phyloP scores from a whole-genome alignment of 2,888 invertebrate genomes.

The Dasysyrphus albostriatus region DNA sequence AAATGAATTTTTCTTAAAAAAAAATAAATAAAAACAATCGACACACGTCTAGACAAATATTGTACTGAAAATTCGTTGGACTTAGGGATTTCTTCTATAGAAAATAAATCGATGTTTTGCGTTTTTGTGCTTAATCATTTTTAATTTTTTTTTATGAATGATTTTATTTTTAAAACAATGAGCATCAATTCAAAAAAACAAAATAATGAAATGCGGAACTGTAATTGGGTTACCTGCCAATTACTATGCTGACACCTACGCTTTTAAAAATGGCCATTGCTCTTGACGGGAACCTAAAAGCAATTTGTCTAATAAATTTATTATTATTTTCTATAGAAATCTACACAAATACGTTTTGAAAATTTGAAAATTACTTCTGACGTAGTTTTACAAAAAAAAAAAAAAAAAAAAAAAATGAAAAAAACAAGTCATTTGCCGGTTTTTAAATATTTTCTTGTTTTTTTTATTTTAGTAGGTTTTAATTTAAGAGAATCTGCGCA shows the following conservation, averaged over 20 bases:
- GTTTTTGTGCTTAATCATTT: neutral
- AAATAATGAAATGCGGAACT: conserved; percentile 36
- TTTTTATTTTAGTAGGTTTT: neutral
- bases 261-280: conserved; percentile 9
- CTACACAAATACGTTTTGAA: neutral
- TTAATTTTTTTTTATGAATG: conserved; percentile 10
- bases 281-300: conserved; percentile 49
- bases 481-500: neutral
- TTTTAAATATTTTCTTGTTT: neutral
- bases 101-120: conserved; percentile 2
- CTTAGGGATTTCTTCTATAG: neutral
- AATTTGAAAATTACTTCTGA: neutral
- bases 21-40: neutral
- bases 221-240: conserved; percentile 53
- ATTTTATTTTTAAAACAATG: conserved; percentile 29
- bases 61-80: neutral
- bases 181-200: neutral
- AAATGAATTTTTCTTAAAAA: neutral
- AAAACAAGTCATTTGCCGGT: neutral
- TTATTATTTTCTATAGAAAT: conserved; percentile 11
- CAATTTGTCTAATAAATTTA: conserved; percentile 27
- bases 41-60: conserved; percentile 4
- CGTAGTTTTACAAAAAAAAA: neutral
- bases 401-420: neutral
- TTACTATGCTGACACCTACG: conserved; percentile 32